phyloP scores from a whole-genome alignment of 2,888 invertebrate species.

The Theodoxus fluviatilis region DNA sequence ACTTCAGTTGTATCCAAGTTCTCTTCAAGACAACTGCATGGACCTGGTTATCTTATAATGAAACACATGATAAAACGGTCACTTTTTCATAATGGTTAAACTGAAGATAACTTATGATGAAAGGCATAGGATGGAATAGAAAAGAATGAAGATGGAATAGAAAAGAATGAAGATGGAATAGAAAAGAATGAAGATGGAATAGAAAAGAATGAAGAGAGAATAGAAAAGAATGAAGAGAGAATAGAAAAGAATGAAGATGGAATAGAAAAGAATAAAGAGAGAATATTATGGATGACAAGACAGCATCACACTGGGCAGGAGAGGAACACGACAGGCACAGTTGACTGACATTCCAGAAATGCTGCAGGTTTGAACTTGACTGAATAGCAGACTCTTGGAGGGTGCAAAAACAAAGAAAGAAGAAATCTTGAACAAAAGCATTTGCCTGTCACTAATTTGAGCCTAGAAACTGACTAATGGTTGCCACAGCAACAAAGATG shows the following conservation, averaged over 20 bases:
- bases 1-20: too few species aligned
- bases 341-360: neutral
- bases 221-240: neutral
- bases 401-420: too few species aligned
- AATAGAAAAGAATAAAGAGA: neutral
- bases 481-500: too few species aligned
- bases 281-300: neutral
- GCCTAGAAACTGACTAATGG: too few species aligned
- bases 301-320: neutral
- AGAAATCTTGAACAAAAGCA: too few species aligned
- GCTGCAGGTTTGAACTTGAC: neutral
- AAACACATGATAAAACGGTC: too few species aligned
- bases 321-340: neutral
- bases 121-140: neutral
- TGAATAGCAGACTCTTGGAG: neutral
- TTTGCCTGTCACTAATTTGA: too few species aligned
- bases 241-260: too few species aligned
- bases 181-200: neutral
- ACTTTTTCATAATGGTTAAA: neutral
- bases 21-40: too few species aligned
- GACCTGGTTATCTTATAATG: too few species aligned
- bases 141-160: neutral
- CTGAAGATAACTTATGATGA: neutral
- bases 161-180: neutral
- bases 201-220: neutral